Evolutionary conservation across 2,888 invertebrate genomes (phyloP), one percentile per base, ranked within the genome.

Genomic region (Dasysyrphus albostriatus): DNA sequence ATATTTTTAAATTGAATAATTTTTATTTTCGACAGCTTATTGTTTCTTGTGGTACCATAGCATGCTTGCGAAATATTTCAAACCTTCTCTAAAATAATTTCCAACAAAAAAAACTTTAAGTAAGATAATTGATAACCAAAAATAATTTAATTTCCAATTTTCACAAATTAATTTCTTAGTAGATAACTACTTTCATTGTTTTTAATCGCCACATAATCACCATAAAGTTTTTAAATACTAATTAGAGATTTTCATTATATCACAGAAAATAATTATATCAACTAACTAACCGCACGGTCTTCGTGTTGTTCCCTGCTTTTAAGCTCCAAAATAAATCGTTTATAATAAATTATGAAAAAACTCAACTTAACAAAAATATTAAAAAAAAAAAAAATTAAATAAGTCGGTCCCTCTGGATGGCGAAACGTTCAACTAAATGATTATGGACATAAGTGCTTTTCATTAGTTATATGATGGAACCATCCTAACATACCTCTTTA

Each of bases 231-330:
- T 47, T 49, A 58, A 72, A 72, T 72, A 72, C 59, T 51, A 72
- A 80, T 72, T 84, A 63, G n/a, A 75, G 42, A 49, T 79, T 83
- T 83, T 59, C 75, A 84, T 63, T 65, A 16, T 83, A 79, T 59
- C 63, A 69, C 74, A 16, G n/a, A 54, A 75, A 72, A 44, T 65
- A 42, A 80, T 74, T 75, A 69, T 24, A 24, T 3, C n/a, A n/a
- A n/a, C 49, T 19, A 32, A 34, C 67, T 59, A 72, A 59, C 79
- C 83, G 24, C 58, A 84, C 24, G 58, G 32, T 59, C 56, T 16
- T 49, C 49, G 78, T 42, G 56, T 37, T 58, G 44, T 12, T 65
- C 44, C 59, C 24, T 69, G 32, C 32, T 47, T 29, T 29, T 29
- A 54, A 61, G 37, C 59, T 34, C 54, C 54, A 32, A 65, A 61